Evolutionary conservation across 1,140 invertebrate genomes (phyloP), one percentile per base, ranked within the genome.

Genomic region (Drosophila miranda): DNA sequence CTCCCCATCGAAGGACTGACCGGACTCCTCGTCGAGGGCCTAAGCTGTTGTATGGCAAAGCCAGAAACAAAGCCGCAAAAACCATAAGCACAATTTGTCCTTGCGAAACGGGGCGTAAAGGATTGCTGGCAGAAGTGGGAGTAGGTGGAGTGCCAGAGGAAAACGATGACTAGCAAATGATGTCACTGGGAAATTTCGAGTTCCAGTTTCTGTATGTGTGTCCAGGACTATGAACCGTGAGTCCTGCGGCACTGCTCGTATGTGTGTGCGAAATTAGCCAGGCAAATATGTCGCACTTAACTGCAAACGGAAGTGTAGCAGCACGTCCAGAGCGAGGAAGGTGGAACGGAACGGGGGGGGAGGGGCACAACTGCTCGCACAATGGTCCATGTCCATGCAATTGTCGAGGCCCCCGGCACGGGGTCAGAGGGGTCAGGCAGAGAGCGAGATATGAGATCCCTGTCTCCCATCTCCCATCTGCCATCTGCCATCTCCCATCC

Each of bases 241-340:
- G 75, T 87, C 82, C 82, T 63, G 74, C 67, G 64, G 66, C 60
- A 44, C 49, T 42, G 45, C 23, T n/a, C 23, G 19, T n/a, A 2
- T 11, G 53, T 76, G 58, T 60, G 64, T 52, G 66, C 23, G 5
- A 78, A 86, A 86, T 86, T 87, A 87, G 82, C 70, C 82, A 78
- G 82, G 78, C 82, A 87, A 87, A 87, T 87, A 82, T 87, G 82
- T 87, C 78, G 82, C 82, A 87, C 82, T 87, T 87, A 87, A 71
- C 74, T 72, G 82, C 82, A 60, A 69, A 63, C 82, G 77, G 78
- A 76, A 80, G 61, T 76, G 73, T 62, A 50, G 66, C 63, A 55
- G 45, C 59, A 69, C 57, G 67, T 58, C 30, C 57, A 61, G 41
- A 46, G 38, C 58, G 62, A 54, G 60, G 44, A 6, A 55, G 28